Evolutionary conservation across 1,140 invertebrate genomes (phyloP).

Genomic region (Metopolophium dirhodum): DNA sequence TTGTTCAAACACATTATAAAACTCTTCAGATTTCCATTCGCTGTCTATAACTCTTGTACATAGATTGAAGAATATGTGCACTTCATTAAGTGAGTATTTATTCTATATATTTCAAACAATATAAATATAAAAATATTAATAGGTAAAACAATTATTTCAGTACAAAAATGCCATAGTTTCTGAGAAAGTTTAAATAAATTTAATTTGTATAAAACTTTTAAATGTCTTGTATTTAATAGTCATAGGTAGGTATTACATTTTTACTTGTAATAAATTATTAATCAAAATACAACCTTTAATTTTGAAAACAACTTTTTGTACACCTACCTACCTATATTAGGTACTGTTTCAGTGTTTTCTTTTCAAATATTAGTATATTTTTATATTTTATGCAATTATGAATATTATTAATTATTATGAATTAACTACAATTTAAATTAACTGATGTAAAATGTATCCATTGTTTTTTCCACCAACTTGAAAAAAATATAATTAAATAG

Average conservation of each 20-base stretch:
- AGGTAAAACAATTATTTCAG: neutral
- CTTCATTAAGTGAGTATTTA: neutral
- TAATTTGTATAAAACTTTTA: neutral
- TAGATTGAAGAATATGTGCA: conserved; percentile 17
- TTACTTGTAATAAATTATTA: neutral
- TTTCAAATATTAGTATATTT: too few species aligned
- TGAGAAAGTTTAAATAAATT: neutral
- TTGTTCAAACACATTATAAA: neutral
- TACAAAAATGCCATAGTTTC: neutral
- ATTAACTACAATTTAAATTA: too few species aligned
- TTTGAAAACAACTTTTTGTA: neutral
- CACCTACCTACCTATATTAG: too few species aligned
- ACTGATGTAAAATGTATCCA: neutral
- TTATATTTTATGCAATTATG: too few species aligned
- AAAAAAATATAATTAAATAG: too few species aligned
- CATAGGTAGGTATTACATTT: neutral
- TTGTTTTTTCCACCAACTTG: neutral
- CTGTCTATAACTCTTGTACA: conserved; percentile 18
- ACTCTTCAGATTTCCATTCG: neutral
- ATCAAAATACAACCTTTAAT: neutral
- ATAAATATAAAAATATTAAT: neutral
- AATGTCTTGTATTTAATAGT: neutral
- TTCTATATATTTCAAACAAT: conserved; percentile 3
- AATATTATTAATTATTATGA: too few species aligned
- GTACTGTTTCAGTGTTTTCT: too few species aligned